Base-by-base conservation (phyloP, 2,113 vertebrate genomes). In the Sturnus vulgaris region DNA sequence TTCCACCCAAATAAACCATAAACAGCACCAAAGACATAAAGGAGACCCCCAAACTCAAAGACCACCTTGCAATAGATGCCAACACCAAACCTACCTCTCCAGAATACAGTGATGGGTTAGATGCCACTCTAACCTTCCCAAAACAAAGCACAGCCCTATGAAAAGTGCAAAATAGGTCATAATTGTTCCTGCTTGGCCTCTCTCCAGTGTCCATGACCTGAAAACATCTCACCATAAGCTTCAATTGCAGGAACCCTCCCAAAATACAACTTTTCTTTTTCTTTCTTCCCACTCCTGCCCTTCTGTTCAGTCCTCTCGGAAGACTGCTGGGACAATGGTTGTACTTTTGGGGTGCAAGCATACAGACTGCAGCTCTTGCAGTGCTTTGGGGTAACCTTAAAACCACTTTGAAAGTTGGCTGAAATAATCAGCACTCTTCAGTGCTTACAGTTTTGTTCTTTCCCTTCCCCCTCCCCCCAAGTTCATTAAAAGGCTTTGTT, bases 151-250 rank as follows among this genome's bases (percentile, higher is more conserved):
- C 8, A 68, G 7, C 22, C 30, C 53, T 17, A 81, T 49, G 35
- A 55, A 42, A 68, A 80, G 27, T 35, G 73, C 18, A 80, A 73
- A 68, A 68, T 55, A 64, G 23, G 46, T 61, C 68, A 73, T 33
- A 37, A 31, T 33, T 47, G 27, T 49, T 75, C 61, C 68, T 47
- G 47, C 25, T 37, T 73, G 66, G 60, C 40, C 35, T 55, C 22
- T 55, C 25, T 68, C 40, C 47, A 39, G 22, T 21, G 28, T 46
- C 44, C 65, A 5, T 65, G 44, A 46, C n/a, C 73, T 65, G 52
- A 65, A 84, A 84, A 57, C 49, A 50, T 3, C 0, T 63, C 0
- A 4, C 7, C 0, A 3, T 57, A 65, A 65, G 20, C 28, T 46
- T 65, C 24, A 59, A 2, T 37, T 79, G 46, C 21, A 72, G 50